Evolutionary conservation across 2,797 vertebrate species (phyloP).

Genomic region (Pachyuromys duprasi): DNA sequence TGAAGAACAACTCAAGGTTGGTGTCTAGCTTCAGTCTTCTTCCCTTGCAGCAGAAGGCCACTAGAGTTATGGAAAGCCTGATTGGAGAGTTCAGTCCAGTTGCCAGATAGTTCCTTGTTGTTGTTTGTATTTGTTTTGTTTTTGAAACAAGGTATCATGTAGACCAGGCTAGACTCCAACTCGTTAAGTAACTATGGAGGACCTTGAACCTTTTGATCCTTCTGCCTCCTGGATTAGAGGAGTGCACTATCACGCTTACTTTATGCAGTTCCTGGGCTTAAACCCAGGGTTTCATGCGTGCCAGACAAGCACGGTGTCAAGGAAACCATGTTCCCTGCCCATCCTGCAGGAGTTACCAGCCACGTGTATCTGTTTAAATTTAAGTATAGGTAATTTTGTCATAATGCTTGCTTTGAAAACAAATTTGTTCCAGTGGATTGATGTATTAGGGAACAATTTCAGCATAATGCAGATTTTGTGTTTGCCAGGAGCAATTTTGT

Average conservation of each 20-base stretch:
- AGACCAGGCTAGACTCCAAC: not conserved
- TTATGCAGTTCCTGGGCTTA: not conserved
- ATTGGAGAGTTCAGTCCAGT: not conserved
- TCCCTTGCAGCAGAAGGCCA: not conserved
- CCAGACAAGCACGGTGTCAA: not conserved
- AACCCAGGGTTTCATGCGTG: not conserved
- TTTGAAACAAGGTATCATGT: not conserved
- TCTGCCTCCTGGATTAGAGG: not conserved
- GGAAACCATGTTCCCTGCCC: not conserved
- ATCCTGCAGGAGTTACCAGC: not conserved
- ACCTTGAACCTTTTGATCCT: not conserved
- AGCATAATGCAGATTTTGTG: slow-evolving; percentile 49
- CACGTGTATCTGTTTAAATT: slow-evolving; percentile 49
- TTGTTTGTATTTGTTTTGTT: not conserved
- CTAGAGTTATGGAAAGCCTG: slow-evolving; percentile 4
- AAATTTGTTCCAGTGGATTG: slow-evolving; percentile 63
- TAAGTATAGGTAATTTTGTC: slow-evolving; percentile 57
- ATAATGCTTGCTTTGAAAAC: slow-evolving; percentile 63
- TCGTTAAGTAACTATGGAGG: not conserved
- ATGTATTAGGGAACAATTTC: slow-evolving; percentile 59
- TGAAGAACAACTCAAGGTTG: slow-evolving; percentile 90
- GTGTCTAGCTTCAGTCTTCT: slow-evolving; percentile 8
- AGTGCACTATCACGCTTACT: not conserved
- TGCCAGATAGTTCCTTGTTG: not conserved
- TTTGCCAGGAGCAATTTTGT: slow-evolving; percentile 54